phyloP scores from a whole-genome alignment of 2,797 vertebrate genomes.

The Hypotaenidia okinawae region DNA sequence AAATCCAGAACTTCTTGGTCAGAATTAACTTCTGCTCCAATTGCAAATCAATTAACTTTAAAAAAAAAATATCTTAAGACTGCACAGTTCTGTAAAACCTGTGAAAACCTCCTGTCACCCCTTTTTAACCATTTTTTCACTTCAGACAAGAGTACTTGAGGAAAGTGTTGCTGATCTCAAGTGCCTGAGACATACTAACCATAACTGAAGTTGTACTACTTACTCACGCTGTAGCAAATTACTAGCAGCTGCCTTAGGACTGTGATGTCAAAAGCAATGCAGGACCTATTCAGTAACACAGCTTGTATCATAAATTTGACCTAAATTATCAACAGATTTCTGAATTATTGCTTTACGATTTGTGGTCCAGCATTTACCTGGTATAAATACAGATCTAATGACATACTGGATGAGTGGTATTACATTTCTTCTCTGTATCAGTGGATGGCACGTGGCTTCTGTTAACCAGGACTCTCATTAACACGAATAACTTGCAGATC shows the following conservation, averaged over 20 bases:
- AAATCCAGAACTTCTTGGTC: background rate
- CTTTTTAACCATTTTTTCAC: background rate
- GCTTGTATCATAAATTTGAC: background rate
- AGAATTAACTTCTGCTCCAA: background rate
- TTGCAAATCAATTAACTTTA: slow-evolving; percentile 14
- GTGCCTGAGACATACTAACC: accelerated
- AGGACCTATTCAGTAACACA: background rate
- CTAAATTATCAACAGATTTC: background rate
- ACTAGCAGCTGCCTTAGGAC: background rate
- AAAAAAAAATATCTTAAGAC: background rate
- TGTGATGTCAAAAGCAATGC: background rate
- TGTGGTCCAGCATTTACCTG: background rate
- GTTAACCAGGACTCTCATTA: background rate
- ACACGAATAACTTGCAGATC: background rate
- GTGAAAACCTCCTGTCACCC: accelerated
- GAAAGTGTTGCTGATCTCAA: background rate
- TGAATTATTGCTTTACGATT: background rate
- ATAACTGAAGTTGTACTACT: background rate
- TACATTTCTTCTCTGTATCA: background rate
- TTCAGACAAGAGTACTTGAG: background rate
- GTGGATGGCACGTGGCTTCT: background rate
- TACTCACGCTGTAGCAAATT: background rate
- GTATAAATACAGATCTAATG: background rate
- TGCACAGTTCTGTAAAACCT: background rate
- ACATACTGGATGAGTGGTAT: background rate